Evolutionary conservation across 2,797 vertebrate species (phyloP).

Genomic region (Tapirus indicus): DNA sequence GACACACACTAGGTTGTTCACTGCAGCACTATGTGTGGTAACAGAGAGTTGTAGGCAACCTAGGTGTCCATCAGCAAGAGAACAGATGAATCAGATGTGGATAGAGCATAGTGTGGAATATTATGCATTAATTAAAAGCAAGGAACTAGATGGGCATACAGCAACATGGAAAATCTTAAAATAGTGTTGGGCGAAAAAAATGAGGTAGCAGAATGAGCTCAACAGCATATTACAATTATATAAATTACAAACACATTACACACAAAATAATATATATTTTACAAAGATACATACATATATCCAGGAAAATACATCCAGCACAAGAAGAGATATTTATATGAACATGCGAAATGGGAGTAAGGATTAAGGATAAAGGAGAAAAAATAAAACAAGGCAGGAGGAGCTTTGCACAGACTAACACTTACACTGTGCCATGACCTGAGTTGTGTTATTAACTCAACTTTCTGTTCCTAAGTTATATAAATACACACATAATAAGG

Average conservation of each 20-base stretch:
- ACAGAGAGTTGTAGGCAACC: background rate
- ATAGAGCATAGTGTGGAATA: background rate
- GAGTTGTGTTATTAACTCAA: background rate
- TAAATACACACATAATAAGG: background rate
- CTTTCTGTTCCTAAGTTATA: background rate
- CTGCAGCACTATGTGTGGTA: too few relatives aligned
- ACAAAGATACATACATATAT: background rate
- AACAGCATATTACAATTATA: background rate
- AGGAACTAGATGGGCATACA: background rate
- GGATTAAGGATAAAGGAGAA: background rate
- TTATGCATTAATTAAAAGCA: background rate
- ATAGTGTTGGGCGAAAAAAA: background rate
- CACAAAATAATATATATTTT: background rate
- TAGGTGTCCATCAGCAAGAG: background rate
- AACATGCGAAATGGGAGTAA: background rate
- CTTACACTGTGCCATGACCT: background rate
- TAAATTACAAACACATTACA: background rate
- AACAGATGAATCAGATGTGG: background rate
- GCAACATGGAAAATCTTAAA: background rate
- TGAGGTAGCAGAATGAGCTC: background rate
- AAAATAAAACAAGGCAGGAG: background rate
- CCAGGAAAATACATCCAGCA: background rate
- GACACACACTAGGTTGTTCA: background rate
- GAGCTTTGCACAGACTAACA: background rate
- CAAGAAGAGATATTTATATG: background rate